Evolutionary conservation across 1,140 invertebrate species (phyloP).

Genomic region (Maconellicoccus hirsutus): DNA sequence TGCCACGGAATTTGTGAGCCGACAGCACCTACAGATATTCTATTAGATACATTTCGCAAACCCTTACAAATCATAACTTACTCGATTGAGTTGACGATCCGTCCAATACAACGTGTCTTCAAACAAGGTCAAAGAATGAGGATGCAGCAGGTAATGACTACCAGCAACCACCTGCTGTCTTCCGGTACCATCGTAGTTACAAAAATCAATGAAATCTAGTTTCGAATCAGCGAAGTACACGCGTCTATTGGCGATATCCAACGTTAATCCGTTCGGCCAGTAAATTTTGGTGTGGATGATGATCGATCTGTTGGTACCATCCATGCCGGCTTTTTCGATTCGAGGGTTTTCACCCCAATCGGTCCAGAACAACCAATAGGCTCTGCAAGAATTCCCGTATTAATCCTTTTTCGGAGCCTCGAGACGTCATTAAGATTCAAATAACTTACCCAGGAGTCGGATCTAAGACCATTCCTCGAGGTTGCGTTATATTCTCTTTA

Average conservation of each 20-base stretch:
- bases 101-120: conserved; percentile 95
- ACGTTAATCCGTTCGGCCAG: conserved; percentile 92
- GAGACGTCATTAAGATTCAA: background rate
- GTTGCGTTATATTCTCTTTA: conserved; percentile 88
- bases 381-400: conserved; percentile 35
- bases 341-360: conserved; percentile 97
- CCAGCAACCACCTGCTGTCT: conserved; percentile 75
- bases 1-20: conserved; percentile 80
- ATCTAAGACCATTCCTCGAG: conserved; percentile 86
- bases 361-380: conserved; percentile 88
- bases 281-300: conserved; percentile 95
- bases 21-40: conserved; percentile 41
- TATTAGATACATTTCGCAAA: background rate
- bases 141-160: conserved; percentile 85
- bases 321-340: conserved; percentile 91
- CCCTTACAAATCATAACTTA: conserved; percentile 35
- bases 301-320: conserved; percentile 70
- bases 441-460: conserved; percentile 53
- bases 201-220: conserved; percentile 96
- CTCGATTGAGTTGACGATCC: conserved; percentile 80
- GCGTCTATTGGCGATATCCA: conserved; percentile 85
- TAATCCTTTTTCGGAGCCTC: too few species aligned
- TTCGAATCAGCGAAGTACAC: conserved; percentile 98
- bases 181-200: conserved; percentile 87
- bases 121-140: conserved; percentile 86